phyloP scores from a whole-genome alignment of 1,140 invertebrate genomes.

The Olivierus martensii region DNA sequence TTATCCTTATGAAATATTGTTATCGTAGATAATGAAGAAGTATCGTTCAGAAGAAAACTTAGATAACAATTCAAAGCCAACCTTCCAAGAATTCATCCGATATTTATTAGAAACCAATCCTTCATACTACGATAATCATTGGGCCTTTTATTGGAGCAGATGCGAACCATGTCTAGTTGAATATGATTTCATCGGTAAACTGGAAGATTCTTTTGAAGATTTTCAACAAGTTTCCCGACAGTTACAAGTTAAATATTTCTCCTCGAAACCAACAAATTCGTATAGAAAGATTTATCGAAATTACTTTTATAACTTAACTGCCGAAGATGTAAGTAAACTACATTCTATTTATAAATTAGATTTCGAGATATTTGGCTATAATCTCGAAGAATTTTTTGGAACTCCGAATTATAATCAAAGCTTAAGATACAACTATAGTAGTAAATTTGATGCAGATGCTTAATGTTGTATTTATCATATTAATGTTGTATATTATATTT shows the following conservation, averaged over 20 bases:
- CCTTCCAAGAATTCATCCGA: conserved; percentile 25
- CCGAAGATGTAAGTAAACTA: conserved; percentile 42
- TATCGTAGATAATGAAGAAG: conserved; percentile 5
- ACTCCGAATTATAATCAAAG: not conserved
- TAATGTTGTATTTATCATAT: no score
- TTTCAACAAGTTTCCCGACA: conserved; percentile 11
- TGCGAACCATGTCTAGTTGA: conserved; percentile 26
- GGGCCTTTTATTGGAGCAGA: conserved; percentile 24
- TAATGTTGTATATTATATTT: no score
- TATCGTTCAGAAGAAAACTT: not conserved
- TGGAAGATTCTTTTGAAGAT: conserved; percentile 25
- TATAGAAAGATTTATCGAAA: not conserved
- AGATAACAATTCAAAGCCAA: conserved; percentile 9
- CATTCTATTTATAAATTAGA: conserved; percentile 55
- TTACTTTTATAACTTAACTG: conserved; percentile 47
- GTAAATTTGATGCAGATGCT: no score
- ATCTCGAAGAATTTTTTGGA: conserved; percentile 45
- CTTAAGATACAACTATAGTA: no score
- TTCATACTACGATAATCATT: conserved; percentile 24
- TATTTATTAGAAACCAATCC: conserved; percentile 20
- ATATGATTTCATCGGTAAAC: conserved; percentile 28
- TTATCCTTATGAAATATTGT: not conserved
- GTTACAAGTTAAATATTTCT: not conserved
- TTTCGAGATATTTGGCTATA: conserved; percentile 67
- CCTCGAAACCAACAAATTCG: not conserved